Conservation (phyloP, 2,797 vertebrate genomes). For the Gobio occitaniae region DNA sequence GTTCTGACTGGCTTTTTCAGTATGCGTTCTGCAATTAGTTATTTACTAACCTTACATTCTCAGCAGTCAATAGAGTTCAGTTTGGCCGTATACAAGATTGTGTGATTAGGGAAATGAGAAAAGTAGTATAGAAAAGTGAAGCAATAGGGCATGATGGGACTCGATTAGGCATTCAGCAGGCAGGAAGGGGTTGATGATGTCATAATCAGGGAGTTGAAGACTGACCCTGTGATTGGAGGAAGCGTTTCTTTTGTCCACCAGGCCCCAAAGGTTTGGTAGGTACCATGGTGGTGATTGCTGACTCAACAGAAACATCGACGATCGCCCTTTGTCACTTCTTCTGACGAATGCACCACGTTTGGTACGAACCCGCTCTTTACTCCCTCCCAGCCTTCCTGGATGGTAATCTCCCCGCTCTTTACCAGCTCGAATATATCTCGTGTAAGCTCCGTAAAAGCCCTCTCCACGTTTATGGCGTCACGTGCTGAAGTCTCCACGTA, state of each 20-base stretch:
- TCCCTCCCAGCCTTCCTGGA: conserved; percentile 99
- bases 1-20: conserved; percentile 17
- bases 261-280: conserved; percentile 12
- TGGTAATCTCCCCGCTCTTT: conserved; percentile 92
- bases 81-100: conserved; percentile 25
- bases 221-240: conserved; percentile 47
- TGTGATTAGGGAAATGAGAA: conserved; percentile 7
- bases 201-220: conserved; percentile 22
- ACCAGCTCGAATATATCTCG: conserved; percentile 96
- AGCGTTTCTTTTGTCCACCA: background rate
- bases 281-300: background rate
- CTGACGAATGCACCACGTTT: conserved; percentile 97
- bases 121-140: conserved; percentile 34
- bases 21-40: conserved; percentile 4
- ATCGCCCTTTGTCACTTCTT: conserved; percentile 98
- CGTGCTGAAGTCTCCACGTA: conserved; percentile 97
- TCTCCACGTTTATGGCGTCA: conserved; percentile 97
- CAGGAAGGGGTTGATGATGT: conserved; percentile 42
- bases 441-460: conserved; percentile 98
- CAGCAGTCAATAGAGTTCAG: conserved; percentile 17
- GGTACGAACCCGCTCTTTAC: conserved; percentile 98
- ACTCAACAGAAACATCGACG: conserved; percentile 95
- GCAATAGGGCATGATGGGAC: conserved; percentile 15
- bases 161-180: conserved; percentile 55
- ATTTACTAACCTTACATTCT: conserved; percentile 2